Percentiles rank a stretch among this genome's conserved stretches.
Conservation (phyloP, 2,113 vertebrate genomes). For the Malurus alboscapulatus region DNA sequence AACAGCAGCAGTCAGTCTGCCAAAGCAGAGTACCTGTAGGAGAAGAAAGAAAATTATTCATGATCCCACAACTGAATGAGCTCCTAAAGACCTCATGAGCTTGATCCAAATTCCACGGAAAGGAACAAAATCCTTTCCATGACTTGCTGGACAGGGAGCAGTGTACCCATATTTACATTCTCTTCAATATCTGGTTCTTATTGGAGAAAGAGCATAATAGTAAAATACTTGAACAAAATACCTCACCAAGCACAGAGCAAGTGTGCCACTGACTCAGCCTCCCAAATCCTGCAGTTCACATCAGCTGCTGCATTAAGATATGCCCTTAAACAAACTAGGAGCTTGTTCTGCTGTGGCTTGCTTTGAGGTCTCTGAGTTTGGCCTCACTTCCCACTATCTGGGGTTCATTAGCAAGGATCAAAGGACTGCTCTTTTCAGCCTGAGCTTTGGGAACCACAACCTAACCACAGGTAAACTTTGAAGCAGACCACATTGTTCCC, state of each 20-base stretch:
- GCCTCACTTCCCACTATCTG: neutral
- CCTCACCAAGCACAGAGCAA: neutral
- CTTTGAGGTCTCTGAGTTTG: neutral
- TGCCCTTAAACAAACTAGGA: neutral
- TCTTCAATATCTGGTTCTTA: neutral
- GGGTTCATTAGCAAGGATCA: conserved; percentile 1
- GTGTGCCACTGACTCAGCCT: neutral
- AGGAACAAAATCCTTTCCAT: neutral
- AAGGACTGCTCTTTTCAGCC: neutral
- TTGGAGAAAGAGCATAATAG: neutral
- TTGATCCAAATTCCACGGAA: neutral
- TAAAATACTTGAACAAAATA: neutral
- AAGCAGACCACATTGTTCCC: neutral
- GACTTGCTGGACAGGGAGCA: neutral
- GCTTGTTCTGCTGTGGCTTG: neutral
- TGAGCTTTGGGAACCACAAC: neutral
- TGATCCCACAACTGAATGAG: neutral
- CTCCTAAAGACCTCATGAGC: neutral
- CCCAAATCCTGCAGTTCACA: neutral
- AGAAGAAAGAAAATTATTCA: conserved; percentile 8
- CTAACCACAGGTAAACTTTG: conserved; percentile 22
- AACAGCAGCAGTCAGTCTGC: conserved; percentile 26
- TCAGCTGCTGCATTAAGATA: neutral
- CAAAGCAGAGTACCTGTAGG: conserved; percentile 15
- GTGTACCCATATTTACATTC: neutral